A percentile compares a stretch with the other conserved stretches of the same genome.
These are phyloP conservation scores for Jaculus jaculus DNA, from an alignment of 2,113 vertebrate species.

Conservation along the genomic window DNA sequence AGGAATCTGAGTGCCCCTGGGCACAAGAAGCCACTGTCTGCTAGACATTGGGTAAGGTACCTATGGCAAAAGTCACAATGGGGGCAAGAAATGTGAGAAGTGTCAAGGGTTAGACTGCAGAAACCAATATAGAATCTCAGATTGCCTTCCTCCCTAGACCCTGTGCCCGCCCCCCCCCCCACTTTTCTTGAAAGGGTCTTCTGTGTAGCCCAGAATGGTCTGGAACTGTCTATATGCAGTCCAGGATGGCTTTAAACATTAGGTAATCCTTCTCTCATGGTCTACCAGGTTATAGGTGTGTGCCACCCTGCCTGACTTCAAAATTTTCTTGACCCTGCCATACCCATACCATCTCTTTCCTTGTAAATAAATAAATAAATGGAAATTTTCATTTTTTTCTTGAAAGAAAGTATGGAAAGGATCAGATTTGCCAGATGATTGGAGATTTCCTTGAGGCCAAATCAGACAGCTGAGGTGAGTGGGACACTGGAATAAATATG, in stretches of 20 bases:
- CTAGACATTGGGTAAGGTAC: not conserved
- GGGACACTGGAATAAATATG: slow-evolving; percentile 13
- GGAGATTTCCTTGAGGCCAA: not conserved
- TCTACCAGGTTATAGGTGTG: too few relatives aligned
- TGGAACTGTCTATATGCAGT: too few relatives aligned
- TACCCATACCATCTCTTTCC: too few relatives aligned
- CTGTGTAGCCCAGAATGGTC: too few relatives aligned
- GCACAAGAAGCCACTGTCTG: not conserved
- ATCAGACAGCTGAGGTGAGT: not conserved
- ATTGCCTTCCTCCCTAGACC: not conserved
- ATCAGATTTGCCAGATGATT: not conserved
- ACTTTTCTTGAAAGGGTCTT: too few relatives aligned
- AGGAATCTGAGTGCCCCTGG: not conserved
- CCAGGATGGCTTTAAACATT: too few relatives aligned
- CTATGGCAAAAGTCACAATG: not conserved
- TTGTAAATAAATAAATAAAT: too few relatives aligned
- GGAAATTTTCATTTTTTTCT: not conserved
- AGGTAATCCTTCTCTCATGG: too few relatives aligned
- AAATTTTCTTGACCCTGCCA: too few relatives aligned
- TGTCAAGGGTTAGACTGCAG: not conserved
- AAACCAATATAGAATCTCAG: not conserved
- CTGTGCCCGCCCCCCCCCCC: too few relatives aligned
- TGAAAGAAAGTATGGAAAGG: not conserved
- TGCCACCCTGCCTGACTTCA: too few relatives aligned
- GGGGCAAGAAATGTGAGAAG: not conserved